Evolutionary conservation across 1,140 invertebrate genomes (phyloP).

Genomic region (Liolophura sinensis): DNA sequence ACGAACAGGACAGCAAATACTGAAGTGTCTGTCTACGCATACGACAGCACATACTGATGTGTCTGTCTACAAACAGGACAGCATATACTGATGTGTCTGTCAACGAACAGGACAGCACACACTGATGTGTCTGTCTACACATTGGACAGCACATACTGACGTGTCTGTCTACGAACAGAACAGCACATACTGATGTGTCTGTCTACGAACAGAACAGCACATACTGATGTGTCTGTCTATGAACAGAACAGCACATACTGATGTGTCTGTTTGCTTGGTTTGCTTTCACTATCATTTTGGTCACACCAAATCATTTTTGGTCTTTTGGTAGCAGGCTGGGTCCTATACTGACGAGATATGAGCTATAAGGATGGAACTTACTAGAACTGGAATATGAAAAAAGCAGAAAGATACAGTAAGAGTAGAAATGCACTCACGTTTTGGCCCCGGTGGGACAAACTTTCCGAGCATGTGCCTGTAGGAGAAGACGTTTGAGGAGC

Average conservation of each 20-base stretch:
- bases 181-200: too few species aligned
- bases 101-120: too few species aligned
- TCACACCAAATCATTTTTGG: neutral
- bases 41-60: too few species aligned
- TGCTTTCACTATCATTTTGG: too few species aligned
- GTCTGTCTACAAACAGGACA: too few species aligned
- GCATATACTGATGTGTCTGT: too few species aligned
- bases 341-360: neutral
- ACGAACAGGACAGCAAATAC: too few species aligned
- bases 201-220: too few species aligned
- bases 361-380: neutral
- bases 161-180: too few species aligned
- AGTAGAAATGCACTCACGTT: slow-evolving; percentile 23
- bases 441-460: slow-evolving; percentile 43
- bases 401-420: neutral
- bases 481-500: slow-evolving; percentile 77
- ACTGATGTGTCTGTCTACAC: too few species aligned
- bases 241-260: neutral
- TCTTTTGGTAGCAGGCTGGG: neutral
- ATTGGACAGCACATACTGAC: too few species aligned
- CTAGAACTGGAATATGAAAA: neutral
- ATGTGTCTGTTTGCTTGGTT: neutral
- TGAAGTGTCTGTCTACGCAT: too few species aligned
- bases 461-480: slow-evolving; percentile 76
- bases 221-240: neutral